Conservation (phyloP, 2,797 vertebrate genomes). For the Enteromius viviparus region DNA sequence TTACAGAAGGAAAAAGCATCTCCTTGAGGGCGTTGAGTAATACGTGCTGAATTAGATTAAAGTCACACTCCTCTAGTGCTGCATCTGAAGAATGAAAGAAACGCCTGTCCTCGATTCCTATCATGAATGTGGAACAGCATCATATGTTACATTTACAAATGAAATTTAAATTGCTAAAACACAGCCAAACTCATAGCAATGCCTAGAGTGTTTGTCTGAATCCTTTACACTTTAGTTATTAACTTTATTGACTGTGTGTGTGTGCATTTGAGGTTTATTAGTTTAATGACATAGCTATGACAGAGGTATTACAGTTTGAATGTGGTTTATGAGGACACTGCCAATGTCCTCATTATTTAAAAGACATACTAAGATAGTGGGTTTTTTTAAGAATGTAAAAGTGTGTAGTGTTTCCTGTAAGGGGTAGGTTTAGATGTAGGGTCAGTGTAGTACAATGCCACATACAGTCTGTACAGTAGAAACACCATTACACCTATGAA, state of each 20-base stretch:
- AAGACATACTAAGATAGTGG: no score
- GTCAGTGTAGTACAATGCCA: no score
- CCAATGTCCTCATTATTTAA: no score
- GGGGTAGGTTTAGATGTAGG: no score
- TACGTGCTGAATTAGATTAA: slow-evolving; percentile 45
- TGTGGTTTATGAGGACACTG: no score
- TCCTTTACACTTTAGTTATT: background rate
- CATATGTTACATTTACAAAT: background rate
- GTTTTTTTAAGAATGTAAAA: no score
- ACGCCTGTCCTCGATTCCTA: background rate
- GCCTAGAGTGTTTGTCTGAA: background rate
- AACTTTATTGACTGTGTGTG: background rate
- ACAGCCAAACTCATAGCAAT: background rate
- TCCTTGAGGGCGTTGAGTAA: slow-evolving; percentile 63
- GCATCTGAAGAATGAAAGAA: background rate
- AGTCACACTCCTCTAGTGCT: background rate
- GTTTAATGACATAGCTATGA: no score
- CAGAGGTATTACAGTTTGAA: no score
- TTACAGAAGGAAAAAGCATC: slow-evolving; percentile 57
- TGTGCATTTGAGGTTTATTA: background rate
- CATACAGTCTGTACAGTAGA: no score
- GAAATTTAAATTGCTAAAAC: background rate
- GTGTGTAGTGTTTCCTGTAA: no score
- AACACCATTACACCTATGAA: no score
- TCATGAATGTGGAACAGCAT: background rate